Conservation (phyloP, 2,797 vertebrate species). For the Danio aesculapii region DNA sequence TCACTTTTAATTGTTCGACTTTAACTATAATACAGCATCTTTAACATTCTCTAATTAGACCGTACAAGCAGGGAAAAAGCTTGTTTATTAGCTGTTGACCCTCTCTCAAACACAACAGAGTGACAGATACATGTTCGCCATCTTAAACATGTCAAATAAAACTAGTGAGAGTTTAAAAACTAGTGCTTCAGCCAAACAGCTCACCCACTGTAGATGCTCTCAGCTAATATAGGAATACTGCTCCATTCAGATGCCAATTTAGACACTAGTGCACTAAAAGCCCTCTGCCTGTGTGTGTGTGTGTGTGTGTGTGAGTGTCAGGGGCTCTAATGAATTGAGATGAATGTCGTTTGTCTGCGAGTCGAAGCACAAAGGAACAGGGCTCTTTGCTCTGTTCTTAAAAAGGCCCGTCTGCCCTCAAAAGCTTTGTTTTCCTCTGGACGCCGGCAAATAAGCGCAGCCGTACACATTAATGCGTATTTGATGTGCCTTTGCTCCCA, state of each 20-base stretch:
- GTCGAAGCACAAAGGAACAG: constrained; percentile 79
- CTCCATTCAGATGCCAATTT: not conserved
- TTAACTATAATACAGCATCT: too few relatives aligned
- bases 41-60: too few relatives aligned
- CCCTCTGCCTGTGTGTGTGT: constrained; percentile 59
- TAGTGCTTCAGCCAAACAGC: constrained; percentile 35
- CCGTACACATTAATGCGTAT: constrained; percentile 19
- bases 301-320: not conserved
- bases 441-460: not conserved
- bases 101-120: too few relatives aligned
- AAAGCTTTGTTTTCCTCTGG: not conserved
- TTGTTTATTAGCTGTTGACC: too few relatives aligned
- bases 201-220: not conserved
- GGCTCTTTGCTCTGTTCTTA: constrained; percentile 79
- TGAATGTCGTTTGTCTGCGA: constrained; percentile 78
- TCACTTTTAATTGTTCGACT: too few relatives aligned
- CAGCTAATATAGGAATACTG: not conserved
- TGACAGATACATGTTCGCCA: too few relatives aligned
- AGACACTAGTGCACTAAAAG: constrained; percentile 46
- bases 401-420: constrained; percentile 64
- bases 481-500: constrained; percentile 1
- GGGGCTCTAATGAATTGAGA: constrained; percentile 80
- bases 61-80: too few relatives aligned
- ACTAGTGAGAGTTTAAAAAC: too few relatives aligned
- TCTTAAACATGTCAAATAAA: too few relatives aligned